A percentile compares a stretch with the other conserved stretches of the same genome.
phyloP scores from a whole-genome alignment of 2,888 invertebrate genomes.

The Odontomyia ornata region DNA sequence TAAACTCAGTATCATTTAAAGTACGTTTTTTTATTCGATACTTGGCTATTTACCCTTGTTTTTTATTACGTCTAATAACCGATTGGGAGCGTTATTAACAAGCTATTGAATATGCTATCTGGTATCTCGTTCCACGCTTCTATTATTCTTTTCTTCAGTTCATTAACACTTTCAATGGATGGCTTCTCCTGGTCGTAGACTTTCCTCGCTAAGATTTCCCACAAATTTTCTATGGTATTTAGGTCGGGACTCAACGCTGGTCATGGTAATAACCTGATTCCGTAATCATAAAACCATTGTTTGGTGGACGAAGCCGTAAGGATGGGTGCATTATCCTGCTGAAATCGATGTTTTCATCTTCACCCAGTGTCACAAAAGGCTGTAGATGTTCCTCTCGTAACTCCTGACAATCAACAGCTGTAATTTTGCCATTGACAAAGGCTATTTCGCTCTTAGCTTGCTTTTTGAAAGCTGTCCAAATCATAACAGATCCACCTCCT shows the following conservation, averaged over 20 bases:
- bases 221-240: constrained; percentile 4
- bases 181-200: constrained; percentile 15
- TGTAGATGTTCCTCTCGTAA: constrained; percentile 4
- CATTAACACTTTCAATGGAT: constrained; percentile 8
- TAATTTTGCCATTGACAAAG: too few relatives aligned
- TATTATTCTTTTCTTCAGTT: constrained; percentile 25
- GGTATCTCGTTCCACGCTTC: constrained; percentile 12
- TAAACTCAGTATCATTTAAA: too few relatives aligned
- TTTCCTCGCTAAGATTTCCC: constrained; percentile 12
- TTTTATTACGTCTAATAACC: too few relatives aligned
- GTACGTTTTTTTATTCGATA: constrained; percentile 17
- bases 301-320: background rate
- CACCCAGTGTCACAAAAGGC: background rate
- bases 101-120: background rate
- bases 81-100: constrained; percentile 1
- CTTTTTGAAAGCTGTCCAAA: too few relatives aligned
- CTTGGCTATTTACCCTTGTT: background rate
- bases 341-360: constrained; percentile 17
- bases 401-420: too few relatives aligned
- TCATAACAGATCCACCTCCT: too few relatives aligned
- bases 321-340: constrained; percentile 32
- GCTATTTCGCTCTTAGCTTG: too few relatives aligned
- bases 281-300: constrained; percentile 24
- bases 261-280: background rate
- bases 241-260: constrained; percentile 12